Base-by-base conservation (phyloP, 2,797 vertebrate species). In the Silurus aristotelis region DNA sequence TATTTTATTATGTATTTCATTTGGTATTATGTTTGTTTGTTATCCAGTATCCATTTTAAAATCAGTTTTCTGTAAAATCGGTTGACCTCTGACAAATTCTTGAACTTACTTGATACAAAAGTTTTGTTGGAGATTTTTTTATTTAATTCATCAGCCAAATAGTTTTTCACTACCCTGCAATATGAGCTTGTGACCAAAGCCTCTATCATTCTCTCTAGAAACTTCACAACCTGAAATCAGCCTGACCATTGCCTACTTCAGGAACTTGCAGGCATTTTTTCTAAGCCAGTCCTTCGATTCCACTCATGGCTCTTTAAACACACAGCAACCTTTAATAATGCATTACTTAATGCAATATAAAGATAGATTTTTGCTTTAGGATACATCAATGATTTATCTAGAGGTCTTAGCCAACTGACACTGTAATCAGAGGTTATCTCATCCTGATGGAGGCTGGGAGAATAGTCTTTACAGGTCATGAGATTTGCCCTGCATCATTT, bases 271-370 rank as follows among this genome's bases (percentile, higher is more conserved):
- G 25, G 2, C 22, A 38, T 64, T 25, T 87, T 79, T 87, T 83
- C 60, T 89, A 72, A 22, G 60, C 48, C 75, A 75, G 63, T 31
- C 82, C 87, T 89, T 78, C 25, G 84, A 87, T 86, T 89, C 88
- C 89, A 83, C 90, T 72, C 90, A 90, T 83, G 75, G 91, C 92
- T 92, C 89, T 92, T 89, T 90, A 93, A 94, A 92, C 93, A 92
- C 93, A 92, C 89, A 86, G 73, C 80, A 80, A 82, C 89, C 72
- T 85, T 90, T 72, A 92, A 92, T 90, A 83, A 89, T 94, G 92
- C 94, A 95, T 95, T 92, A 95, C 94, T 95, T 94, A 95, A 91
- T 90, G 92, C 89, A 92, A 93, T 92, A 93, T 93, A 94, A 90
- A 94, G 92, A 82, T 43, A 81, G 84, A 88, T 88, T 89, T 93